phyloP scores from a whole-genome alignment of 2,113 vertebrate genomes.

The Theristicus caerulescens region DNA sequence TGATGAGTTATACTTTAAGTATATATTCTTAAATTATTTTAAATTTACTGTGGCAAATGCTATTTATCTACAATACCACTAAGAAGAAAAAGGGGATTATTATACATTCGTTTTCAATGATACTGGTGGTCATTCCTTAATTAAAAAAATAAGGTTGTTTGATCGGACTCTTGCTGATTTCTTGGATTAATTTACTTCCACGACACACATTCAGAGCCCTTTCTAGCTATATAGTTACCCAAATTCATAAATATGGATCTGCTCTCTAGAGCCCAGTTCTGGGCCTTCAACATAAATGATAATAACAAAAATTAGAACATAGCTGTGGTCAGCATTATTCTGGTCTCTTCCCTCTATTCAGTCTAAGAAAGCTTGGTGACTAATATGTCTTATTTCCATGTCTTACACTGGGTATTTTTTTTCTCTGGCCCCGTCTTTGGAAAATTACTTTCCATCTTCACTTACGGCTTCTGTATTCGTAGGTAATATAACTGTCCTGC shows the following conservation, averaged over 20 bases:
- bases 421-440: neutral
- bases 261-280: neutral
- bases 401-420: neutral
- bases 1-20: neutral
- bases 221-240: neutral
- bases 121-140: neutral
- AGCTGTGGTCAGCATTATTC: neutral
- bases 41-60: neutral
- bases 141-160: neutral
- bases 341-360: neutral
- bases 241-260: neutral
- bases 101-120: neutral
- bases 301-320: neutral
- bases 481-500: neutral
- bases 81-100: neutral
- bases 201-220: neutral
- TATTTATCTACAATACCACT: neutral
- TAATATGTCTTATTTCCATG: neutral
- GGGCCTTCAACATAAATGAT: neutral
- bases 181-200: neutral
- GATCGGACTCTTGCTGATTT: neutral
- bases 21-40: neutral
- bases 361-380: neutral
- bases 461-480: neutral
- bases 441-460: neutral